Base-by-base conservation (phyloP, 2,888 invertebrate genomes). In the Amphipoea lucens region DNA sequence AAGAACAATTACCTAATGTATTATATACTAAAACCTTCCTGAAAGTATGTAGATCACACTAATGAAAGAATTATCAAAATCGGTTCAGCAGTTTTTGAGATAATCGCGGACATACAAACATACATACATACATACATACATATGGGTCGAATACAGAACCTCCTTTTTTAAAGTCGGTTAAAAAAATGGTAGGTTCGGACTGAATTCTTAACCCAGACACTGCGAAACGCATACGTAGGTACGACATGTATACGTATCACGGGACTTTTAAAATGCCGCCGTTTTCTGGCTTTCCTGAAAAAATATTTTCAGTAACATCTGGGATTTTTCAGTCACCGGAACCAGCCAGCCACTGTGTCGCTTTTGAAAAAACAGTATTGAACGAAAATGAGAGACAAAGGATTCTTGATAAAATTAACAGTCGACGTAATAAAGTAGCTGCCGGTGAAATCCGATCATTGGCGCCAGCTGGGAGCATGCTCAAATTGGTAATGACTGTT, bases 381-480 rank as follows among this genome's bases (percentile, higher is more conserved):
- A 92, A 87, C 7, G 90, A 89, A 11, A 90, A 89, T 76, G 95
- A 95, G n/a, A 95, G 92, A 78, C 86, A 86, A 79, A 92, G 91
- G 14, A 89, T 97, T 78, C 85, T 97, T 72, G 91, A 96, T 68
- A 96, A 96, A 93, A 92, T 97, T 78, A 97, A 97, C 83, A 92
- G 88, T 62, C 92, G 96, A 29, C 92, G 96, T 67, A 95, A 95
- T 86, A 96, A 95, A 91, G 93, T 97, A 45, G 96, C 96, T 6
- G 89, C 93, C 0, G 96, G 96, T 2, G 95, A 95, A 74, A 93
- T 96, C 23, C 92, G 94, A 45, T 96, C 96, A 0, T 89, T 95
- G 63, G 94, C 95, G 0, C 63, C 96, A 2, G 94, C 96, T 1
- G 93, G 90, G 48, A 94, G 94, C 86, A 96, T 97, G 95, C 83